Conservation (phyloP, 1,140 invertebrate species). For the Habropoda laboriosa region DNA sequence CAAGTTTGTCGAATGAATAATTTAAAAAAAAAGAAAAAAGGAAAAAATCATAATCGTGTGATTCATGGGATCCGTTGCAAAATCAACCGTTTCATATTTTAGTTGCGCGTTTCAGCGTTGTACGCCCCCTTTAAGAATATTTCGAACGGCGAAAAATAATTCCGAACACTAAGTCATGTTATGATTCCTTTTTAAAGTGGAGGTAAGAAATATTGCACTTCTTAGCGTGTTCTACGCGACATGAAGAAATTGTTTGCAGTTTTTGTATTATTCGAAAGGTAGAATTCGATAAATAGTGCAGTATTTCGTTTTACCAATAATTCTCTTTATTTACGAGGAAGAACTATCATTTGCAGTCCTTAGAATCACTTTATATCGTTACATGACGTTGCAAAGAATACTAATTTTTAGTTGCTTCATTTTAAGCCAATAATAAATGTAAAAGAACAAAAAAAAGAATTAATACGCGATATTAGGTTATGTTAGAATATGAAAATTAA, state of each 20-base stretch:
- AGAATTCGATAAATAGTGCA: background rate
- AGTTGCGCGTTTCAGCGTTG: background rate
- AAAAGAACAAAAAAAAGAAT: background rate
- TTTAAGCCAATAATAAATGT: too few relatives aligned
- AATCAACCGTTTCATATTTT: background rate
- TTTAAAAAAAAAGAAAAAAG: background rate
- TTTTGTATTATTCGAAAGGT: too few relatives aligned
- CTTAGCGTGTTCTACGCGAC: too few relatives aligned
- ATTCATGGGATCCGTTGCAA: background rate
- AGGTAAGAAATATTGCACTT: background rate
- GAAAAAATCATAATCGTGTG: background rate
- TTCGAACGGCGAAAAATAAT: background rate
- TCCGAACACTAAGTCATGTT: background rate
- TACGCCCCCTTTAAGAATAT: background rate
- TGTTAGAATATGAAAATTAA: background rate
- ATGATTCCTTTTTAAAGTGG: background rate
- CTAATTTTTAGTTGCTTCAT: background rate
- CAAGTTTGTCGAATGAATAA: constrained; percentile 1
- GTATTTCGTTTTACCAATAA: background rate
- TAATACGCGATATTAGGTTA: background rate
- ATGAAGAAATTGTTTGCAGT: too few relatives aligned
- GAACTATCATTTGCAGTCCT: background rate
- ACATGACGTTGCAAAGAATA: constrained; percentile 5
- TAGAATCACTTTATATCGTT: background rate
- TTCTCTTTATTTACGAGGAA: background rate